Evolutionary conservation across 2,113 vertebrate species (phyloP).

Genomic region (Tenrec ecaudatus): DNA sequence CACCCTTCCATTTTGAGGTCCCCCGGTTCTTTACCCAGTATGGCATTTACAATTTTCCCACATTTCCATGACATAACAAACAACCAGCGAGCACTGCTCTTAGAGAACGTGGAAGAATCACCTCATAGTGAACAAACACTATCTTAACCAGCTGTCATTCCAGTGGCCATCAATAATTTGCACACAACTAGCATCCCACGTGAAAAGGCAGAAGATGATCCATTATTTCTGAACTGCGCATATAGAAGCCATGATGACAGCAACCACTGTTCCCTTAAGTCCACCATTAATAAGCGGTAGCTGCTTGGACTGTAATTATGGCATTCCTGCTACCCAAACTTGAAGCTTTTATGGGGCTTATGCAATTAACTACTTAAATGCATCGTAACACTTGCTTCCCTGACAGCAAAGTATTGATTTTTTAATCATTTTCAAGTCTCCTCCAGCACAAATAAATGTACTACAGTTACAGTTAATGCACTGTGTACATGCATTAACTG

Average conservation of each 20-base stretch:
- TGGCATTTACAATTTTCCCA: not conserved
- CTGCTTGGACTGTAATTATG: conserved; percentile 84
- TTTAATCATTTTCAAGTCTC: conserved; percentile 95
- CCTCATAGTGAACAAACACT: not conserved
- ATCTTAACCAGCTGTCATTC: not conserved
- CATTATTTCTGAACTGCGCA: conserved; percentile 54
- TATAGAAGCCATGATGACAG: conserved; percentile 54
- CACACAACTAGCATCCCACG: too few species aligned
- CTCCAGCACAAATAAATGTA: conserved; percentile 93
- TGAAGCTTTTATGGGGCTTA: conserved; percentile 91
- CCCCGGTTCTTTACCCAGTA: not conserved
- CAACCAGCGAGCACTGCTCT: not conserved
- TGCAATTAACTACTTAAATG: conserved; percentile 92
- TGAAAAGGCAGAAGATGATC: not conserved
- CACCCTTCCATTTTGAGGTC: not conserved
- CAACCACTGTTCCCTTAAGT: conserved; percentile 68
- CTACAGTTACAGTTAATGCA: conserved; percentile 93
- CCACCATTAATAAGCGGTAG: conserved; percentile 81
- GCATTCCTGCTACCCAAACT: conserved; percentile 86
- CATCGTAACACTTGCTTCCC: conserved; percentile 91
- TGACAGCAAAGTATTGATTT: conserved; percentile 94
- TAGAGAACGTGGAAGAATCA: not conserved
- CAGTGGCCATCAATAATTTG: not conserved
- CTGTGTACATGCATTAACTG: conserved; percentile 90
- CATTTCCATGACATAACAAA: not conserved